Evolutionary conservation across 2,888 invertebrate species (phyloP).

Genomic region (Spicauda simplicius): DNA sequence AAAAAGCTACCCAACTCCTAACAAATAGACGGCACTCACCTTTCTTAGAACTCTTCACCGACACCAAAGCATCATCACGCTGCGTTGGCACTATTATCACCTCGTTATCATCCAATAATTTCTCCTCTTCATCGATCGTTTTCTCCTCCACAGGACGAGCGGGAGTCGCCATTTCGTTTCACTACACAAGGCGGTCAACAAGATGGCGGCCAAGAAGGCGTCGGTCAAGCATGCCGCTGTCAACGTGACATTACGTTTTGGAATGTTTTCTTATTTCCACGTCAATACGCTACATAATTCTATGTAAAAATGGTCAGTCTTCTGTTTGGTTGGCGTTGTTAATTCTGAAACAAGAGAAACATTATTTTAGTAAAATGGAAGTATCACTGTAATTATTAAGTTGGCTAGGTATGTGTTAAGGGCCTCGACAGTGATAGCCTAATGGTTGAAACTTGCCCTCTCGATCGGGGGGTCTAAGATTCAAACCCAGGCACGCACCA

Average conservation of each 20-base stretch:
- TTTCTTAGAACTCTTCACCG: slow-evolving; percentile 75
- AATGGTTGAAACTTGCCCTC: too few species aligned
- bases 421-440: too few species aligned
- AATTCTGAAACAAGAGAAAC: slow-evolving; percentile 48
- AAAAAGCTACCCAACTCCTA: too few species aligned
- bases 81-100: slow-evolving; percentile 54
- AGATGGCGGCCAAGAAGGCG: too few species aligned
- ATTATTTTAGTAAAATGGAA: too few species aligned
- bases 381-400: too few species aligned
- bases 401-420: too few species aligned
- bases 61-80: slow-evolving; percentile 54
- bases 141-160: slow-evolving; percentile 51
- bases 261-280: slow-evolving; percentile 39
- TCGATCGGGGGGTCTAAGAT: too few species aligned
- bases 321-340: slow-evolving; percentile 56
- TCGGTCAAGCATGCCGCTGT: slow-evolving; percentile 35
- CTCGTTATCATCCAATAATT: slow-evolving; percentile 59
- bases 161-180: slow-evolving; percentile 59
- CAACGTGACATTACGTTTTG: slow-evolving; percentile 38
- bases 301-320: slow-evolving; percentile 53
- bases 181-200: slow-evolving; percentile 45
- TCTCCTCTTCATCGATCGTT: slow-evolving; percentile 65
- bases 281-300: slow-evolving; percentile 49
- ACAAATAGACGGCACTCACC: too few species aligned
- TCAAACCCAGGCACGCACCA: too few species aligned